Evolutionary conservation across 1,140 invertebrate species (phyloP).

Genomic region (Tetranychus cinnabarinus): DNA sequence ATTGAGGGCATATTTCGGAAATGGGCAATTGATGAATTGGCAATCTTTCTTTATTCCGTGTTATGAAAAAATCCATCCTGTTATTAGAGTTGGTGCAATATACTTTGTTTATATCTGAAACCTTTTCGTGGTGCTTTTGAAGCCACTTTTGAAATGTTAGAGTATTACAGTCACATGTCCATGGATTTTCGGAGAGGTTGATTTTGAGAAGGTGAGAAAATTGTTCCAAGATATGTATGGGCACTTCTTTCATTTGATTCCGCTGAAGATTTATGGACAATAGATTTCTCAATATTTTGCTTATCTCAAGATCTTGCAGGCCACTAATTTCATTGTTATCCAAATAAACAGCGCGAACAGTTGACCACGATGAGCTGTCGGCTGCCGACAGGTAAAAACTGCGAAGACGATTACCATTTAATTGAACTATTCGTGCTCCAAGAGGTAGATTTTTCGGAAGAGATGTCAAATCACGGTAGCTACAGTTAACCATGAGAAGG

Average conservation of each 20-base stretch:
- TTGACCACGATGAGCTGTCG: background rate
- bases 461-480: background rate
- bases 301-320: slow-evolving; percentile 7
- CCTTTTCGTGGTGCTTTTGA: background rate
- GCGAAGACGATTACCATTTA: slow-evolving; percentile 11
- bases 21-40: background rate
- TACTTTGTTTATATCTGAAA: background rate
- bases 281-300: slow-evolving; percentile 6
- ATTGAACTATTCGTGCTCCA: slow-evolving; percentile 10
- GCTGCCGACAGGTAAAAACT: background rate
- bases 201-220: slow-evolving; percentile 10
- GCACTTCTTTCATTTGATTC: slow-evolving; percentile 12
- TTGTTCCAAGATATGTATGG: slow-evolving; percentile 11
- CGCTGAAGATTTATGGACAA: slow-evolving; percentile 1
- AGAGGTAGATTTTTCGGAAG: slow-evolving; percentile 10
- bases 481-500: slow-evolving; percentile 9
- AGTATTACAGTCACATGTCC: slow-evolving; percentile 11
- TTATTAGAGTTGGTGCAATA: background rate
- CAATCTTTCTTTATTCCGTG: background rate
- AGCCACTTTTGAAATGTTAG: slow-evolving; percentile 8
- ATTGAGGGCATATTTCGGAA: background rate
- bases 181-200: slow-evolving; percentile 11
- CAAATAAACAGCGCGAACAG: slow-evolving; percentile 1
- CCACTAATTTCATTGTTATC: slow-evolving; percentile 11
- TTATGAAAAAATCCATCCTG: background rate